Percentiles rank a stretch among this genome's conserved stretches.
phyloP scores from a whole-genome alignment of 2,797 vertebrate species.

The Channa striata region DNA sequence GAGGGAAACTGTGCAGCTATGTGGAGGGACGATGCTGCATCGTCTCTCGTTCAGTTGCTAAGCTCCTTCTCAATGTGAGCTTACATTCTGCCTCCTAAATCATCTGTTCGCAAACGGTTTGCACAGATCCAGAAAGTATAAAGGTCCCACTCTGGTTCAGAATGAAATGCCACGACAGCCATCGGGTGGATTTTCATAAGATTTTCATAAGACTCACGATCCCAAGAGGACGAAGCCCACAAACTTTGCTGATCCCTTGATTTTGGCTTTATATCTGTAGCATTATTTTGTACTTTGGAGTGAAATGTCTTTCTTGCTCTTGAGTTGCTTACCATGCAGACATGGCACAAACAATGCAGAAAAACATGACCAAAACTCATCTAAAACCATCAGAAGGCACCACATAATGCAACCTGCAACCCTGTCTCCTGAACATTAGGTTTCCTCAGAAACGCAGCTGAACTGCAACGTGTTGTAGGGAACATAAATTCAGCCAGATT shows the following conservation, averaged over 20 bases:
- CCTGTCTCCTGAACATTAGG: no score
- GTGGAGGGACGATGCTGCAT: not conserved
- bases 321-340: not conserved
- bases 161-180: not conserved
- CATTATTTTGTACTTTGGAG: not conserved
- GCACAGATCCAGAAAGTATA: not conserved
- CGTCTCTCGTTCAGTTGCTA: not conserved
- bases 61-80: conserved; percentile 3
- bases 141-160: not conserved
- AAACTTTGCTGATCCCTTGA: not conserved
- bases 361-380: not conserved
- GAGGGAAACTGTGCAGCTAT: not conserved
- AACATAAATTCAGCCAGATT: no score
- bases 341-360: not conserved
- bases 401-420: no score
- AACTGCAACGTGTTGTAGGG: no score
- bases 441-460: no score
- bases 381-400: not conserved
- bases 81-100: conserved; percentile 10
- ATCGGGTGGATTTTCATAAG: not conserved
- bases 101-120: not conserved
- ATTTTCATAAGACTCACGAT: not conserved
- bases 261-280: not conserved
- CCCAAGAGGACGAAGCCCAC: not conserved
- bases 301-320: not conserved